Percentiles rank a stretch among this genome's conserved stretches.
phyloP scores from a whole-genome alignment of 2,113 vertebrate genomes.

The Percopsis transmontana region DNA sequence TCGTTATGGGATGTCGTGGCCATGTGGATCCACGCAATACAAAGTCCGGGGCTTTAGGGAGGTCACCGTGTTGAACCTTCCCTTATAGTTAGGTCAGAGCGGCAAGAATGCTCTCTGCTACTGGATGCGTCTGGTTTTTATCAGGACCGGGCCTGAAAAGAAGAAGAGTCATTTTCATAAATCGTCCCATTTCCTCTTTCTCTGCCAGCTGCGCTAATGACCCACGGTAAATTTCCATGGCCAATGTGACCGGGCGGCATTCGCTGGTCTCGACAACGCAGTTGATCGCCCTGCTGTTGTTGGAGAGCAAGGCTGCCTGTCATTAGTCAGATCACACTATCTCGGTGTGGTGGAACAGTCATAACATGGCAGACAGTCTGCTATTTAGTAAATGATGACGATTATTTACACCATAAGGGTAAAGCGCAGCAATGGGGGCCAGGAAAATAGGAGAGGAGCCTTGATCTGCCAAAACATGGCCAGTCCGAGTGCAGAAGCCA shows the following conservation, averaged over 20 bases:
- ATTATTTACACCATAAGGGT: neutral
- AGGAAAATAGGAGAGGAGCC: slow-evolving; percentile 5
- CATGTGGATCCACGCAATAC: slow-evolving; percentile 45
- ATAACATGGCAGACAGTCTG: slow-evolving; percentile 6
- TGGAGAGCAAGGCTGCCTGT: neutral
- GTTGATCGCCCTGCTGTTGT: slow-evolving; percentile 2
- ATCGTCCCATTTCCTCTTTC: slow-evolving; percentile 51
- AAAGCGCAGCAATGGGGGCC: neutral
- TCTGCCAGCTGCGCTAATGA: slow-evolving; percentile 49
- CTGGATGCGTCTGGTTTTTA: slow-evolving; percentile 60
- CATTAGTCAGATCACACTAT: slow-evolving; percentile 5
- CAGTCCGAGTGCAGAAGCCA: slow-evolving; percentile 24
- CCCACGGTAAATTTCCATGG: slow-evolving; percentile 35
- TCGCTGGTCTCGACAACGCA: slow-evolving; percentile 4
- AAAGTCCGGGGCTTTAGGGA: slow-evolving; percentile 33
- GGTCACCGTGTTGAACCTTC: slow-evolving; percentile 39
- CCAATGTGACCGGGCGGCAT: slow-evolving; percentile 4
- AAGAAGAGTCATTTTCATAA: slow-evolving; percentile 50
- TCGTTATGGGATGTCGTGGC: slow-evolving; percentile 38
- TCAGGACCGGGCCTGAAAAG: slow-evolving; percentile 39
- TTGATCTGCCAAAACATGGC: slow-evolving; percentile 32
- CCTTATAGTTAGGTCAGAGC: slow-evolving; percentile 38
- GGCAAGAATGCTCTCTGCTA: slow-evolving; percentile 43
- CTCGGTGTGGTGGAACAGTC: slow-evolving; percentile 5
- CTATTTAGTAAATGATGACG: too few relatives aligned